A percentile compares a stretch with the other conserved stretches of the same genome.
phyloP scores from a whole-genome alignment of 2,113 vertebrate genomes.

The Pithys albifrons region DNA sequence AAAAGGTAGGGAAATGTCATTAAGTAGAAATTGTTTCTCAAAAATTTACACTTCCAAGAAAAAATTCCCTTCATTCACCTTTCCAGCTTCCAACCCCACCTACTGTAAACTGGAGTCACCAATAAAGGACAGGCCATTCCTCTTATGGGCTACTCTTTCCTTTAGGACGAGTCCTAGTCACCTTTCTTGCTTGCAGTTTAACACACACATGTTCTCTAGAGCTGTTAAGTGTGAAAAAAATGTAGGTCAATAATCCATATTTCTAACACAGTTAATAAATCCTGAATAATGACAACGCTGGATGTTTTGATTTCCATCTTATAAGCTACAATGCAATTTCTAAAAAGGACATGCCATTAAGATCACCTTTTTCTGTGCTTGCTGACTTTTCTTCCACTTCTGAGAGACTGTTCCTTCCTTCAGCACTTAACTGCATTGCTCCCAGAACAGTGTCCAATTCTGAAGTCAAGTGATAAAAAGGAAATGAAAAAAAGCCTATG shows the following conservation, averaged over 20 bases:
- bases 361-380: not conserved
- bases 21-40: not conserved
- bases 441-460: too few relatives aligned
- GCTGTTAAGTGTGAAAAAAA: not conserved
- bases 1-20: not conserved
- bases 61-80: not conserved
- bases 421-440: not conserved
- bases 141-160: not conserved
- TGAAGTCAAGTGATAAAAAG: too few relatives aligned
- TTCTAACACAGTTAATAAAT: not conserved
- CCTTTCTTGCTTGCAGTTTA: not conserved
- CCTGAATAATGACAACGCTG: not conserved
- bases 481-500: rapidly evolving
- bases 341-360: not conserved
- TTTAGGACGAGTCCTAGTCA: not conserved
- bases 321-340: not conserved
- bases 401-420: not conserved
- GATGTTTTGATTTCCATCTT: not conserved
- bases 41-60: not conserved
- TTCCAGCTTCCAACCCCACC: not conserved
- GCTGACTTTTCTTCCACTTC: not conserved
- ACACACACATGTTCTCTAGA: not conserved
- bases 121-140: not conserved
- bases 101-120: not conserved
- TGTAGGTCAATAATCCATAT: not conserved